Conservation (phyloP, 2,888 invertebrate species). For the Chrysodeixis includens region DNA sequence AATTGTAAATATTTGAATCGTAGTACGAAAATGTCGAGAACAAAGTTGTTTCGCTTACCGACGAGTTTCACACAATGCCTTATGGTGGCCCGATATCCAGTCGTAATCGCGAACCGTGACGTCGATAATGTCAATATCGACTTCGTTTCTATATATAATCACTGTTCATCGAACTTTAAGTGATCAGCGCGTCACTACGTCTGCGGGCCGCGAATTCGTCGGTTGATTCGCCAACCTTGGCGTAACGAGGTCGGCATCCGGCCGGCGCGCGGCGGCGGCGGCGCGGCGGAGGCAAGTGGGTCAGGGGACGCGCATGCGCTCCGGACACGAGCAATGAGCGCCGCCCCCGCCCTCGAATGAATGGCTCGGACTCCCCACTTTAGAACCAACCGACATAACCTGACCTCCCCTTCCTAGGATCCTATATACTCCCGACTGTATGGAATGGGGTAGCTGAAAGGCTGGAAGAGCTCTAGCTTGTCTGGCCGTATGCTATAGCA, state of each 20-base stretch:
- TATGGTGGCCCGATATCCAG: conserved; percentile 29
- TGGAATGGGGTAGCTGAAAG: conserved; percentile 59
- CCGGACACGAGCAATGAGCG: conserved; percentile 86
- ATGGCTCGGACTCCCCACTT: conserved; percentile 80
- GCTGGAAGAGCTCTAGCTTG: conserved; percentile 67
- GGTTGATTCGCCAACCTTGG: conserved; percentile 86
- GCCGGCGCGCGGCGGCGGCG: conserved; percentile 59
- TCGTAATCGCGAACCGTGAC: conserved; percentile 36
- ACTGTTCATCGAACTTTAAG: conserved; percentile 66
- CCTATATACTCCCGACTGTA: conserved; percentile 63
- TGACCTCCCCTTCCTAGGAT: conserved; percentile 77
- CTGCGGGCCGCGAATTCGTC: conserved; percentile 77
- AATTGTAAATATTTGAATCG: conserved; percentile 12
- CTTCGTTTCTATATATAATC: conserved; percentile 67
- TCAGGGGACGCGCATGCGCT: conserved; percentile 86
- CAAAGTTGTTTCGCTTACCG: conserved; percentile 21
- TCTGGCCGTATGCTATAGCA: conserved; percentile 71
- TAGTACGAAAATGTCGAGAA: neutral
- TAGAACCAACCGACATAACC: conserved; percentile 64
- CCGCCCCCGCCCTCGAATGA: conserved; percentile 85
- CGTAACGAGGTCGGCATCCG: conserved; percentile 81
- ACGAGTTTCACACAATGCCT: conserved; percentile 24
- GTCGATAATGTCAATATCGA: conserved; percentile 47
- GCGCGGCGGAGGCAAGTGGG: conserved; percentile 79
- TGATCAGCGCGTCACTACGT: conserved; percentile 81